phyloP scores from a whole-genome alignment of 2,113 vertebrate species.

The Silurus glanis region DNA sequence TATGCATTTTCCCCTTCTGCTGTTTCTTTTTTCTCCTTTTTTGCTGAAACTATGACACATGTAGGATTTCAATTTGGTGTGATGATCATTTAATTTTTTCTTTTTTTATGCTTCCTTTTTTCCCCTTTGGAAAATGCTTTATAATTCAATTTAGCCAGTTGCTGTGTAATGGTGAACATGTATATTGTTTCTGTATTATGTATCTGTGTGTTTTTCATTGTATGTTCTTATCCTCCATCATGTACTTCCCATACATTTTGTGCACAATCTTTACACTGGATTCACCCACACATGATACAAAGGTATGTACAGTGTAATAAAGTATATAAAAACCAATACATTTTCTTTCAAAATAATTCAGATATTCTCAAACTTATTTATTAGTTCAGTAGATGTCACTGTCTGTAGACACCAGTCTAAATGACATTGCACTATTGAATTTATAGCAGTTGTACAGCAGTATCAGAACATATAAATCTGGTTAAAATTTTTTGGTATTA shows the following conservation, averaged over 20 bases:
- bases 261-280: conserved; percentile 29
- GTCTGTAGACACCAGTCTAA: neutral
- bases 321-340: neutral
- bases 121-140: neutral
- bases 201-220: neutral
- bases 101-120: neutral
- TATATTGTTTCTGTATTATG: neutral
- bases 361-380: neutral
- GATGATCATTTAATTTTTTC: neutral
- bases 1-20: neutral
- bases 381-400: conserved; percentile 33
- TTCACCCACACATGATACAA: neutral
- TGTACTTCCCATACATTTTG: neutral
- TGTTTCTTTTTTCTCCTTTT: neutral
- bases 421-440: neutral
- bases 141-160: neutral
- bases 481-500: too few relatives aligned
- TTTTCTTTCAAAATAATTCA: conserved; percentile 4
- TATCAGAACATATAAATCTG: too few relatives aligned
- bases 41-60: neutral
- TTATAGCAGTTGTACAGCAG: neutral
- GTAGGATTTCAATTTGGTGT: neutral
- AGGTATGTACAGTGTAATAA: neutral
- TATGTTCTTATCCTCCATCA: neutral
- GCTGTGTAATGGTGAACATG: neutral